These are phyloP conservation scores for Lamellibrachia luymesi DNA, from an alignment of 1,140 invertebrate genomes.

Conservation along the genomic window DNA sequence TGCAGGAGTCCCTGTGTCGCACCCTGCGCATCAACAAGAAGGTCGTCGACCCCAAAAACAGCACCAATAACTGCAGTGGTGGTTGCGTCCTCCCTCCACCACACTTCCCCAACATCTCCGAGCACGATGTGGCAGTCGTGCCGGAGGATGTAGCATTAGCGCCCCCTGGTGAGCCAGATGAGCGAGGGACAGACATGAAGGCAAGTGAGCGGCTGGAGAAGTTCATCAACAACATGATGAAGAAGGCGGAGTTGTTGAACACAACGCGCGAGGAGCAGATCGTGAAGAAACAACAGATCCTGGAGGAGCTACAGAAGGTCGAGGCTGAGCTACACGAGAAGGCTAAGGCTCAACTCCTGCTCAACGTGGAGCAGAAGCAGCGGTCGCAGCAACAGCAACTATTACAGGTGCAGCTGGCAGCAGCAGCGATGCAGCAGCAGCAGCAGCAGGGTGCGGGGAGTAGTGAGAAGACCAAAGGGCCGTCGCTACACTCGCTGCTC, in stretches of 20 bases:
- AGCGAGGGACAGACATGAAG: constrained; percentile 37
- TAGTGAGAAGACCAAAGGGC: neutral
- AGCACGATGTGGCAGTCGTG: neutral
- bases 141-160: neutral
- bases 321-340: constrained; percentile 74
- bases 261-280: constrained; percentile 67
- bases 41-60: neutral
- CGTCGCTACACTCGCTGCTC: neutral
- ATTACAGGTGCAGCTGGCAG: constrained; percentile 53
- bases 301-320: constrained; percentile 76
- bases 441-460: constrained; percentile 17
- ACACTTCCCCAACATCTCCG: neutral
- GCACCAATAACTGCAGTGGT: neutral
- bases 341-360: constrained; percentile 44
- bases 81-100: neutral
- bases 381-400: constrained; percentile 20
- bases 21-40: neutral
- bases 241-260: constrained; percentile 49
- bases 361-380: constrained; percentile 3
- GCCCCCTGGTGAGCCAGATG: neutral
- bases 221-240: constrained; percentile 57
- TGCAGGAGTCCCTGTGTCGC: constrained; percentile 34
- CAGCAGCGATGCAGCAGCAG: constrained; percentile 41
- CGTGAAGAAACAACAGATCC: constrained; percentile 72
- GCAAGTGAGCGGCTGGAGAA: constrained; percentile 52